Base-by-base conservation (phyloP, 2,113 vertebrate species). In the Cyprinodon tularosa region DNA sequence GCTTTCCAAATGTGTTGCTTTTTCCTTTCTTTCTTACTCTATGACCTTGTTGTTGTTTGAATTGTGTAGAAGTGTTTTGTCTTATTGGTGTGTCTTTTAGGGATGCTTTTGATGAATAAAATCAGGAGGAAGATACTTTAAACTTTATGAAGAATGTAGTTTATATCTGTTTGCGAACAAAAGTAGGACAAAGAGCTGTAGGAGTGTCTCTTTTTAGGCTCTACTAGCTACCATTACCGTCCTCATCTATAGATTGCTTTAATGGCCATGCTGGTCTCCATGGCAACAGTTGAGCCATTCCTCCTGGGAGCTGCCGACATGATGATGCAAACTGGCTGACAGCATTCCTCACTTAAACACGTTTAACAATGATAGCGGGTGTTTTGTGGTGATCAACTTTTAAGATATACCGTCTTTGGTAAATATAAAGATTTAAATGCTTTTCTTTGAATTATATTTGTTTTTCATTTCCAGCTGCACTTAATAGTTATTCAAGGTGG, bases 261-360 rank as follows among this genome's bases (percentile, higher is more conserved):
- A 57, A 57, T 57, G 4, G 50, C 50, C n/a, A 8, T n/a, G 50
- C 61, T 62, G 36, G 61, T 62, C 50, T 76, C 72, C 69, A 83
- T 72, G 60, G 85, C 84, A 86, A 86, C 84, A 38, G 82, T 83
- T 80, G 82, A 85, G 80, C 74, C 75, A 75, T 68, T 72, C 61
- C 42, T 15, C 50, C 15, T 0, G 40, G 37, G 47, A 63, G 62
- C 44, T 9, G 72, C 80, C 66, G 70, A 53, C 62, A 36, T 1
- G 78, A 60, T 80, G 83, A 80, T 81, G 80, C 74, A 78, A 85
- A 85, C 57, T 36, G 14, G 20, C 61, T 37, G 75, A 69, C 64
- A 57, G 62, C 20, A 9, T 9, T 20, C 6, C 63, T 60, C 44
- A 80, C 67, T 80, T 67, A 59, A 78, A 66, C 72, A 17, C 37